Evolutionary conservation across 2,113 vertebrate genomes (phyloP).

Genomic region (Pollimyrus isidori): DNA sequence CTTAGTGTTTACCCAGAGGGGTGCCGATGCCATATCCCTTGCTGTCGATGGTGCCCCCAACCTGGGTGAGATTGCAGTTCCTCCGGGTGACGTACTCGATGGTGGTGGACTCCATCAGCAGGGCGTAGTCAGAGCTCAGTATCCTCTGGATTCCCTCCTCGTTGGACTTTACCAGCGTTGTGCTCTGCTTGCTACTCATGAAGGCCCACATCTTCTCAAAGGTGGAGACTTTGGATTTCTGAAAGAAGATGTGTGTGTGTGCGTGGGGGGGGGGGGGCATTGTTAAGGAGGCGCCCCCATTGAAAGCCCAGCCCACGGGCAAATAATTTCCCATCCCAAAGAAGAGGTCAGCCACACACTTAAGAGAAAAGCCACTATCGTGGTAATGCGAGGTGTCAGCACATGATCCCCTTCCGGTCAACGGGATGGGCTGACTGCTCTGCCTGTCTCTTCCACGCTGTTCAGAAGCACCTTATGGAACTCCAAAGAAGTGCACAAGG

Average conservation of each 20-base stretch:
- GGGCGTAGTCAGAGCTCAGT: constrained; percentile 84
- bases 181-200: constrained; percentile 92
- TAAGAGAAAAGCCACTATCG: not conserved
- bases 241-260: too few species aligned
- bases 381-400: not conserved
- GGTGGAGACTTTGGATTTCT: constrained; percentile 97
- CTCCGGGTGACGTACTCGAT: constrained; percentile 90
- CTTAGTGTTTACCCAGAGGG: constrained; percentile 75
- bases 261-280: not conserved
- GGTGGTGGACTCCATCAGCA: constrained; percentile 94
- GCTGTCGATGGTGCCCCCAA: constrained; percentile 90
- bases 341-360: not conserved
- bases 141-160: constrained; percentile 94
- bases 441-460: not conserved
- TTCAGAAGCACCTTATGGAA: not conserved
- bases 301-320: not conserved
- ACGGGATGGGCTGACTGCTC: not conserved
- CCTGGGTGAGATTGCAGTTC: constrained; percentile 96
- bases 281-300: not conserved
- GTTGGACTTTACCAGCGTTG: constrained; percentile 85
- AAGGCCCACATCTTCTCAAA: constrained; percentile 99
- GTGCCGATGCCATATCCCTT: constrained; percentile 98
- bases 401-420: not conserved
- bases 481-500: not conserved
- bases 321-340: not conserved